Evolutionary conservation across 2,797 vertebrate genomes (phyloP).

Genomic region (Graptemys geographica): DNA sequence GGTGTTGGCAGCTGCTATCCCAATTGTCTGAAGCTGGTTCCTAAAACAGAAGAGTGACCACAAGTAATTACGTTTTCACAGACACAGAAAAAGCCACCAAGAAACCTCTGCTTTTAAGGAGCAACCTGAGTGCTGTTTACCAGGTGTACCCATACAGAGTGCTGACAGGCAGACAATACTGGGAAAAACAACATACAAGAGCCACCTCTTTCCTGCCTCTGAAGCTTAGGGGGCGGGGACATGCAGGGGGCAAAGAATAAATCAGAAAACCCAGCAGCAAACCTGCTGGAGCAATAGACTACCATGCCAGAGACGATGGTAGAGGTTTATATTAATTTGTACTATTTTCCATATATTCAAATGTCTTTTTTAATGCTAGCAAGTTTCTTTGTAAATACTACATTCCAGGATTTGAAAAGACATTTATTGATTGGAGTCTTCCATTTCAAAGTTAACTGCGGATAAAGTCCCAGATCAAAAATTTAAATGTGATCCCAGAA

Average conservation of each 20-base stretch:
- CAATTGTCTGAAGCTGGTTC: slow-evolving; percentile 96
- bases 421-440: neutral
- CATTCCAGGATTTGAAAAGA: neutral
- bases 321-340: neutral
- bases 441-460: neutral
- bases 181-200: neutral
- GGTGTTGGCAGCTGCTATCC: slow-evolving; percentile 97
- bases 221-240: neutral
- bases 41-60: slow-evolving; percentile 68
- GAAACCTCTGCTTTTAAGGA: neutral
- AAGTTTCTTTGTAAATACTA: neutral
- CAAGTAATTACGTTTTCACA: neutral
- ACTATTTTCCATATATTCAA: neutral
- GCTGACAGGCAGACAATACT: neutral
- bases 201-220: neutral
- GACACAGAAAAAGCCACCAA: neutral
- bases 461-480: neutral
- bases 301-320: neutral
- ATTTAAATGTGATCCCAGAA: neutral
- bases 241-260: neutral
- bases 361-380: neutral
- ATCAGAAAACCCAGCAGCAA: neutral
- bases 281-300: neutral
- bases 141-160: neutral
- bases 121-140: neutral